These are phyloP conservation scores for Arvicanthis niloticus DNA, from an alignment of 2,113 vertebrate genomes.

Conservation along the genomic window DNA sequence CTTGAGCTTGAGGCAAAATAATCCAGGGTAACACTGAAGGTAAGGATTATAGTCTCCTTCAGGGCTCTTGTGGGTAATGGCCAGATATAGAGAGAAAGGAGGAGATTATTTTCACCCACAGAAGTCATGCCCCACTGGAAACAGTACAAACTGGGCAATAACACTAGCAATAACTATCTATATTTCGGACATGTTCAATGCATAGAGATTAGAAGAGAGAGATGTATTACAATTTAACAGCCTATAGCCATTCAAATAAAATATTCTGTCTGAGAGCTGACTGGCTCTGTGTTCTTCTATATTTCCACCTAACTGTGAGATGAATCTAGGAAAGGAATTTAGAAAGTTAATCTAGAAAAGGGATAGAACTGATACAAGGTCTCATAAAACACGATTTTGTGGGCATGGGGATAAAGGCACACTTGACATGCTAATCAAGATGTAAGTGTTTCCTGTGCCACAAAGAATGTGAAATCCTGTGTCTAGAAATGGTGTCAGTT, in stretches of 20 bases:
- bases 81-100: slow-evolving; percentile 57
- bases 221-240: slow-evolving; percentile 75
- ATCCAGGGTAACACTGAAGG: slow-evolving; percentile 46
- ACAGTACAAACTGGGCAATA: slow-evolving; percentile 70
- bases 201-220: slow-evolving; percentile 79
- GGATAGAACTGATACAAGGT: slow-evolving; percentile 37
- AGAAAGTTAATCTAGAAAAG: slow-evolving; percentile 65
- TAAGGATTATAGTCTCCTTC: slow-evolving; percentile 50
- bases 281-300: slow-evolving; percentile 21
- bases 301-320: slow-evolving; percentile 38
- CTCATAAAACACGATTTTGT: slow-evolving; percentile 8
- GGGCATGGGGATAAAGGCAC: neutral
- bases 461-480: neutral
- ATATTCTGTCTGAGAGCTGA: slow-evolving; percentile 66
- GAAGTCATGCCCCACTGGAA: slow-evolving; percentile 76
- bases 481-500: neutral
- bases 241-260: slow-evolving; percentile 73
- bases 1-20: slow-evolving; percentile 60
- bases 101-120: slow-evolving; percentile 62
- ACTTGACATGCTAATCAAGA: neutral
- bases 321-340: slow-evolving; percentile 18
- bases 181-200: slow-evolving; percentile 75
- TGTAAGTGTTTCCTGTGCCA: neutral
- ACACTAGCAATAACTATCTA: slow-evolving; percentile 77
- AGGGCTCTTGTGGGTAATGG: slow-evolving; percentile 32